Evolutionary conservation across 1,140 invertebrate species (phyloP).

Genomic region (Drosophila teissieri): DNA sequence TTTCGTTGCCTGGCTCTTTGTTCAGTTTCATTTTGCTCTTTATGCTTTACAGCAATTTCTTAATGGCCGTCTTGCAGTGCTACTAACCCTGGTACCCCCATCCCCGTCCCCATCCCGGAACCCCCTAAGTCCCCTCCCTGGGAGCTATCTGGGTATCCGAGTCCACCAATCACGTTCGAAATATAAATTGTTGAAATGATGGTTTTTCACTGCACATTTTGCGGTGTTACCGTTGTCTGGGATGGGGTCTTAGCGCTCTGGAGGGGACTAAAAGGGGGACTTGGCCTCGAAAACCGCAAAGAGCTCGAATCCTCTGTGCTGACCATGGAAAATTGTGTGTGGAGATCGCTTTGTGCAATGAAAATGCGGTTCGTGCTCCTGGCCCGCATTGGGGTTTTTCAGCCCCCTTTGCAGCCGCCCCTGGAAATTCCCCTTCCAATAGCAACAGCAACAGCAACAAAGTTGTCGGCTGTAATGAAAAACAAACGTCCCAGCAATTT

Average conservation of each 20-base stretch:
- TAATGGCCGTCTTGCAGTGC: conserved; percentile 71
- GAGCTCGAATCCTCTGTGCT: conserved; percentile 31
- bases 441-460: conserved; percentile 26
- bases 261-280: neutral
- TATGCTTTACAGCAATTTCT: conserved; percentile 81
- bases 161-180: conserved; percentile 82
- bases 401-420: neutral
- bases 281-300: conserved; percentile 71
- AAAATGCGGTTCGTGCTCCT: conserved; percentile 77
- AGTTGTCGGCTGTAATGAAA: conserved; percentile 65
- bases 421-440: neutral
- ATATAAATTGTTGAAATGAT: conserved; percentile 84
- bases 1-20: conserved; percentile 39
- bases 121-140: neutral
- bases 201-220: conserved; percentile 73
- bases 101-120: too few relatives aligned
- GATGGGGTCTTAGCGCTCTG: conserved; percentile 16
- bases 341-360: conserved; percentile 76
- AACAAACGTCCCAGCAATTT: conserved; percentile 80
- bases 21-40: conserved; percentile 78
- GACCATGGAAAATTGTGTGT: conserved; percentile 74
- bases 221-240: conserved; percentile 40
- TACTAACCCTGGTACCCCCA: conserved; percentile 15
- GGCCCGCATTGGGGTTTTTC: conserved; percentile 29
- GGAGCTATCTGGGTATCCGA: conserved; percentile 6